Evolutionary conservation across 2,797 vertebrate species (phyloP).

Genomic region (Tokudaia muenninki): DNA sequence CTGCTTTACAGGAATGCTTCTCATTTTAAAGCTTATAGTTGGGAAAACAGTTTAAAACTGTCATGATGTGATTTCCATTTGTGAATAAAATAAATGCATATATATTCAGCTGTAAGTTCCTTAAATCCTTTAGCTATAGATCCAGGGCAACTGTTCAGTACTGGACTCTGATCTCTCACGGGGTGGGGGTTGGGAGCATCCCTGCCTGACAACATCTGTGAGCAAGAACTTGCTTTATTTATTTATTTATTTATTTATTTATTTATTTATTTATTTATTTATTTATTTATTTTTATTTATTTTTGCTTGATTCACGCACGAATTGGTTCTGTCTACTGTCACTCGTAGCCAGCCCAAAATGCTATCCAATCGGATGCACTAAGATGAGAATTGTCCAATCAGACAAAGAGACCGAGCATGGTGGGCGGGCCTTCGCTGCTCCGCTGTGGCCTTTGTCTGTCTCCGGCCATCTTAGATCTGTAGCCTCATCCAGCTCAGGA

Average conservation of each 20-base stretch:
- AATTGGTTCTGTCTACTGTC: not conserved
- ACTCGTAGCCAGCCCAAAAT: not conserved
- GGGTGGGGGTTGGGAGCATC: not conserved
- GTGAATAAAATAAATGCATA: not conserved
- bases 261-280: not conserved
- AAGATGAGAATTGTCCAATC: not conserved
- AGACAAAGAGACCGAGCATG: not conserved
- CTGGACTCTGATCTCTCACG: not conserved
- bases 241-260: not conserved
- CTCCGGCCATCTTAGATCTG: conserved; percentile 15
- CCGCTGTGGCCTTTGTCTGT: conserved; percentile 1
- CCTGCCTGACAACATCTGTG: not conserved
- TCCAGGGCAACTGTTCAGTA: too few relatives aligned
- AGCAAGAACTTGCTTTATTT: not conserved
- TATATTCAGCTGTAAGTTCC: not conserved
- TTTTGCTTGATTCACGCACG: not conserved
- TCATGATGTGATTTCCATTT: not conserved
- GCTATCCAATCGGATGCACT: not conserved
- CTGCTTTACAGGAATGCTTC: not conserved
- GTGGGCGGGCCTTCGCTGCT: not conserved
- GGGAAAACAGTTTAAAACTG: not conserved
- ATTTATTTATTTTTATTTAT: not conserved
- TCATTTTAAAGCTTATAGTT: not conserved
- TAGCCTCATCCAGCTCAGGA: not conserved
- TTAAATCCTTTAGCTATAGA: not conserved